Conservation (phyloP, 2,888 invertebrate genomes). For the Rhamphomyia laevipes region DNA sequence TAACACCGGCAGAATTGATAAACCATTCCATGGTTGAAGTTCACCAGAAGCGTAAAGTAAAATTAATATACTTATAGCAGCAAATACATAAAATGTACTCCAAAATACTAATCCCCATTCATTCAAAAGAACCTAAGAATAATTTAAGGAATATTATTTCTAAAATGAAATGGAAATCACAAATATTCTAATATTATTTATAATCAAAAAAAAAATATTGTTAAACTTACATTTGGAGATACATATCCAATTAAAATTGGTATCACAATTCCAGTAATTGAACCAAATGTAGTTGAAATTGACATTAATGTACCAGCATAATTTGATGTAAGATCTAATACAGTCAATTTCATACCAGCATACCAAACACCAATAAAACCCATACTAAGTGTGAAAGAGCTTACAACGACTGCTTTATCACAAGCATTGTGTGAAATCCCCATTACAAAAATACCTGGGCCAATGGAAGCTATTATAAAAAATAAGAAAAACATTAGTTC, state of each 20-base stretch:
- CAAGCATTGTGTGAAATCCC: slow-evolving; percentile 53
- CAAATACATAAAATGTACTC: slow-evolving; percentile 59
- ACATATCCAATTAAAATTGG: slow-evolving; percentile 54
- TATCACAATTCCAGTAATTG: slow-evolving; percentile 57
- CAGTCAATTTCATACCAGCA: slow-evolving; percentile 58
- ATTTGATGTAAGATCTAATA: slow-evolving; percentile 53
- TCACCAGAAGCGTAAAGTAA: slow-evolving; percentile 61
- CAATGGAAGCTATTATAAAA: slow-evolving; percentile 60
- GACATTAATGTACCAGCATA: slow-evolving; percentile 58
- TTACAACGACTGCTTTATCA: slow-evolving; percentile 46
- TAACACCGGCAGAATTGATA: too few relatives aligned
- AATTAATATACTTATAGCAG: slow-evolving; percentile 55
- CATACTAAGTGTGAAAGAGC: slow-evolving; percentile 54
- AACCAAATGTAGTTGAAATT: slow-evolving; percentile 58
- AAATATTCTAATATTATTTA: too few relatives aligned
- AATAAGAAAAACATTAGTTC: too few relatives aligned
- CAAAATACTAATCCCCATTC: slow-evolving; percentile 74
- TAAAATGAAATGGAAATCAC: too few relatives aligned
- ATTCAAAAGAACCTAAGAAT: slow-evolving; percentile 44
- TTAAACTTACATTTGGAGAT: slow-evolving; percentile 47
- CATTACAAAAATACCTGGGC: slow-evolving; percentile 55
- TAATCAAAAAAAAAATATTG: background rate
- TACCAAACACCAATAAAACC: slow-evolving; percentile 59
- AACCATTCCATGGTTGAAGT: slow-evolving; percentile 64
- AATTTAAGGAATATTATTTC: too few relatives aligned